A percentile compares a stretch with the other conserved stretches of the same genome.
These are phyloP conservation scores for Pollenia griseotomentosa DNA, from an alignment of 2,888 invertebrate genomes.

Conservation along the genomic window DNA sequence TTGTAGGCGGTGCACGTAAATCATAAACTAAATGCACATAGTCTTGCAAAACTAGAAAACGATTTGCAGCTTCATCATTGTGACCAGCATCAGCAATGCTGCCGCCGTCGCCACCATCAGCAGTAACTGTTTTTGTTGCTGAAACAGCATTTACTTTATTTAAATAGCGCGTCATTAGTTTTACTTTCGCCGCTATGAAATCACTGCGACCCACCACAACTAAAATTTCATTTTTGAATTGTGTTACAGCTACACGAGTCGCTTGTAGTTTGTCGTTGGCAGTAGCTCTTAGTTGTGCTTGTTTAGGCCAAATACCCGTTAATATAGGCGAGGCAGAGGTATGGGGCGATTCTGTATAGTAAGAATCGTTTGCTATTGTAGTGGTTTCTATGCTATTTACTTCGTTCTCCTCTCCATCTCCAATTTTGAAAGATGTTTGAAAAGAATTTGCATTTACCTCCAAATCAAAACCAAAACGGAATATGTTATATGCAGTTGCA, in stretches of 20 bases:
- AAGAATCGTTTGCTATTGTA: slow-evolving; percentile 59
- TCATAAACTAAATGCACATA: slow-evolving; percentile 75
- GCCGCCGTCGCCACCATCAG: not conserved
- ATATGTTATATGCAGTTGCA: slow-evolving; percentile 26
- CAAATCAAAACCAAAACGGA: slow-evolving; percentile 49
- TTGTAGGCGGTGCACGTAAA: slow-evolving; percentile 69
- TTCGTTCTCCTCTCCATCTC: not conserved
- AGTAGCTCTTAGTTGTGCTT: slow-evolving; percentile 68
- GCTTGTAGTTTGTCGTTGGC: slow-evolving; percentile 72
- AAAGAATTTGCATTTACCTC: slow-evolving; percentile 44
- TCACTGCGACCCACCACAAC: slow-evolving; percentile 78
- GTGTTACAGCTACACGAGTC: slow-evolving; percentile 70
- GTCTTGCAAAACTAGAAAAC: slow-evolving; percentile 75
- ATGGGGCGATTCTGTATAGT: not conserved
- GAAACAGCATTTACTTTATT: slow-evolving; percentile 75
- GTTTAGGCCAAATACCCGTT: slow-evolving; percentile 72
- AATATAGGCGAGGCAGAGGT: slow-evolving; percentile 54
- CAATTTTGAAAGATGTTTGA: slow-evolving; percentile 33
- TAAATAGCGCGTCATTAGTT: slow-evolving; percentile 76
- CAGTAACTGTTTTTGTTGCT: slow-evolving; percentile 7
- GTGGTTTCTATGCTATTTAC: not conserved
- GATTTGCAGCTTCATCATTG: slow-evolving; percentile 51
- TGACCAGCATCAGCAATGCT: not conserved
- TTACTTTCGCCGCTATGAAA: slow-evolving; percentile 76
- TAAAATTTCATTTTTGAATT: slow-evolving; percentile 76